These are phyloP conservation scores for Drosophila tsacasi DNA, from an alignment of 1,140 invertebrate genomes.

Conservation along the genomic window DNA sequence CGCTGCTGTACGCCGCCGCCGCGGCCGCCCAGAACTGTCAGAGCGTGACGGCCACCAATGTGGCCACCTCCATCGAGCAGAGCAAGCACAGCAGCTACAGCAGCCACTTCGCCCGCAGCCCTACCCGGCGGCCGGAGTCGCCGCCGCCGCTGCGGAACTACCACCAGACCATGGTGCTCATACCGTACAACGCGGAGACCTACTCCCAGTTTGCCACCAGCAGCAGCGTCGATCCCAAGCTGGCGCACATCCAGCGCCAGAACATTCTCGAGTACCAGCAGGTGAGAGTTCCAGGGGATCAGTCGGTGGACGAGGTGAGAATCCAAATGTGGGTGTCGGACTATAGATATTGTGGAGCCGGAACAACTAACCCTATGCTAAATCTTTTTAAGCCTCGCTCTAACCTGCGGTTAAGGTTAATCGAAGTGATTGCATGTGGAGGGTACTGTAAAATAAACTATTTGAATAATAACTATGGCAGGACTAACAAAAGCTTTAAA, in stretches of 20 bases:
- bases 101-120: conserved; percentile 84
- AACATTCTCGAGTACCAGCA: conserved; percentile 85
- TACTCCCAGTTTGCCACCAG: conserved; percentile 83
- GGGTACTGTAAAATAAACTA: neutral
- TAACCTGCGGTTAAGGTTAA: neutral
- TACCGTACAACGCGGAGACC: conserved; percentile 88
- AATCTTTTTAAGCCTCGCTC: neutral
- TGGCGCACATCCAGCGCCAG: conserved; percentile 78
- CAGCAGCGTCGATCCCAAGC: conserved; percentile 76
- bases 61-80: conserved; percentile 70
- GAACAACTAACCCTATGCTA: conserved; percentile 3
- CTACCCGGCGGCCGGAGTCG: conserved; percentile 87
- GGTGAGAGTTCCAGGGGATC: conserved; percentile 52
- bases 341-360: neutral
- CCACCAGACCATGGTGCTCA: conserved; percentile 91
- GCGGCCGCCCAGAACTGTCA: conserved; percentile 78
- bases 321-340: conserved; percentile 2
- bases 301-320: conserved; percentile 9
- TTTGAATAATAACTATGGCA: neutral
- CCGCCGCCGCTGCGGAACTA: conserved; percentile 88
- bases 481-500: neutral
- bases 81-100: conserved; percentile 82
- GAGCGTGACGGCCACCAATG: conserved; percentile 64
- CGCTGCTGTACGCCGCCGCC: conserved; percentile 74
- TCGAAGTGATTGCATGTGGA: neutral